Evolutionary conservation across 53 echinoderm and acorn worm species (phyloP), one percentile per base, ranked within the genome.

Genomic region (Apostichopus leukothele): DNA sequence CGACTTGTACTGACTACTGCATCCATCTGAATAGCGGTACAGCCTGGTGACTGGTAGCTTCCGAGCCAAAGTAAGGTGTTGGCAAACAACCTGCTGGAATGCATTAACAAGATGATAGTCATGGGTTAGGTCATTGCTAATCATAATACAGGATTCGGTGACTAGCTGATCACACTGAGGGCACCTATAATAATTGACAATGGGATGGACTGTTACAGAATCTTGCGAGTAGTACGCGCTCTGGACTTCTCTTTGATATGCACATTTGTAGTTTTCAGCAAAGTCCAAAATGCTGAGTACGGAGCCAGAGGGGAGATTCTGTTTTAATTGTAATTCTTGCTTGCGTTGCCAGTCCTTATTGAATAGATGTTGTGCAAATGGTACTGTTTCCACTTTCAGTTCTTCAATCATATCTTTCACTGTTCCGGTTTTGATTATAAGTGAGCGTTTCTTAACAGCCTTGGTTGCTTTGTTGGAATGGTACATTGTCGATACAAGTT

Each of bases 141-240:
- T 25, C 71, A 93, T 78, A 7, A 93, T 71, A 9, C 61, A 75
- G 53, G 68, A 67, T 76, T 93, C 90, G 3, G 25, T 79, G 1
- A 86, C 87, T 50, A 63, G 60, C 22, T 86, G 66, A 12, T 66
- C 5, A 60, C 92, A 92, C 19, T 20, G 77, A 8, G 76, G 63
- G 75, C 92, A 92, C 12, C 57, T 22, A 78, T 92, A 90, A n/a
- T 90, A 91, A 4, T 63, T 71, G 5, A 93, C 77, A 77, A 77
- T 79, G 20, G 93, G 93, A 23, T 93, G 93, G 1, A 91, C 77
- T 5, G 93, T 93, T 4, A 88, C 89, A 3, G 89, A 88, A n/a
- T 93, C 93, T 16, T 93, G 93, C 6, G 90, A 74, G 18, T 91
- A 91, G 16, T 93, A 91, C 0, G 93, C 93, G 73, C 89, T 84